Conservation (phyloP, 2,888 invertebrate species). For the Himalopsyche anomala region DNA sequence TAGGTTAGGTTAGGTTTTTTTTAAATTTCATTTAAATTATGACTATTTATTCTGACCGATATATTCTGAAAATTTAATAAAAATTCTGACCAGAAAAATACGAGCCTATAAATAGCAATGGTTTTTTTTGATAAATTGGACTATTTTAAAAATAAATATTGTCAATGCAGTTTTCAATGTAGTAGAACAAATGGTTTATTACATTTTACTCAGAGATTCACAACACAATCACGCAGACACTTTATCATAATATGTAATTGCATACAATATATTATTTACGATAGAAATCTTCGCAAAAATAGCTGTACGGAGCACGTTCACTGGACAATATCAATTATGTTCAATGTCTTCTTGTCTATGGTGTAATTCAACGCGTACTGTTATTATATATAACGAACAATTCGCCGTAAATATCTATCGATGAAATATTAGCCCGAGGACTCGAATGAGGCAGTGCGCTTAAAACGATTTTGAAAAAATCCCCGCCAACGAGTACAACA, state of each 20-base stretch:
- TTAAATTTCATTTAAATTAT: no score
- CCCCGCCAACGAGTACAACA: conserved; percentile 17
- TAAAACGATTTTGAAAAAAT: conserved; percentile 9
- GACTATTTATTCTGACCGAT: no score
- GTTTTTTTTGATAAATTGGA: no score
- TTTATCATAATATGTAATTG: conserved; percentile 11
- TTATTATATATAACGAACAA: conserved; percentile 39
- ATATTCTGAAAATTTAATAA: no score
- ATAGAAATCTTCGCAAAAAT: conserved; percentile 32
- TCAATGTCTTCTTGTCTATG: conserved; percentile 38
- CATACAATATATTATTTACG: conserved; percentile 24
- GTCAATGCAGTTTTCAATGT: no score
- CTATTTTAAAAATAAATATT: no score
- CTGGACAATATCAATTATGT: conserved; percentile 42
- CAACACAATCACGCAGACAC: not conserved
- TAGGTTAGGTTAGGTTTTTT: no score
- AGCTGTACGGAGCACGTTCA: not conserved
- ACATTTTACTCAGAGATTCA: no score
- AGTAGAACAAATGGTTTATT: no score
- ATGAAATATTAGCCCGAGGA: conserved; percentile 28
- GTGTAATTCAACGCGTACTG: conserved; percentile 24
- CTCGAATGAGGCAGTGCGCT: conserved; percentile 18
- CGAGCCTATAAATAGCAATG: no score
- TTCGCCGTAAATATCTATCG: conserved; percentile 40
- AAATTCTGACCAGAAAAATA: no score